Conservation (phyloP, 1,140 invertebrate species). For the Himalopsyche phryganea region DNA sequence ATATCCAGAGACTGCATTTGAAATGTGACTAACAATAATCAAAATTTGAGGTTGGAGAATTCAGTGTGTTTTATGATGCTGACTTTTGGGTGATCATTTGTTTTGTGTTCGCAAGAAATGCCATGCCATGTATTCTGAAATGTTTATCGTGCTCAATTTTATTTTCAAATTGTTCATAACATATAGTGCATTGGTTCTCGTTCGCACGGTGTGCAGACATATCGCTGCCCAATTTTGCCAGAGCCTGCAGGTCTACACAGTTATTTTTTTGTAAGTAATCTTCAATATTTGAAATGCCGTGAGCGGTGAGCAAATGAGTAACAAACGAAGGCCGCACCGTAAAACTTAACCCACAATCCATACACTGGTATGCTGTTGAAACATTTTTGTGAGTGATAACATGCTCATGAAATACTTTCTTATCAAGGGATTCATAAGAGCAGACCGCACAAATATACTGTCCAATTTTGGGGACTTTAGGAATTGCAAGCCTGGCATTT, state of each 20-base stretch:
- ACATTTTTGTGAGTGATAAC: conserved; percentile 55
- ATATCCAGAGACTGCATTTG: too few relatives aligned
- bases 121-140: conserved; percentile 65
- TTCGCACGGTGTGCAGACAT: conserved; percentile 38
- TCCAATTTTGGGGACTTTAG: conserved; percentile 17
- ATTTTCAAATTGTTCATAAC: conserved; percentile 58
- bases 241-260: conserved; percentile 52
- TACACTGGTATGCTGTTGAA: conserved; percentile 59
- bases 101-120: conserved; percentile 56
- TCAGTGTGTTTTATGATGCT: too few relatives aligned
- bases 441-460: conserved; percentile 23
- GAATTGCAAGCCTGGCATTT: conserved; percentile 19
- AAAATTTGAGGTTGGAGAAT: too few relatives aligned
- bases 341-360: conserved; percentile 67
- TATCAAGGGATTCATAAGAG: conserved; percentile 55
- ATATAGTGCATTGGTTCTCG: conserved; percentile 65
- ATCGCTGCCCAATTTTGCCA: conserved; percentile 42
- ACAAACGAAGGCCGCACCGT: conserved; percentile 60
- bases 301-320: conserved; percentile 61
- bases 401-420: conserved; percentile 51
- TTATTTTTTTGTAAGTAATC: conserved; percentile 57
- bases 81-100: not conserved
- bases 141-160: conserved; percentile 57
- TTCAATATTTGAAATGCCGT: conserved; percentile 56
- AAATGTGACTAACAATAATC: too few relatives aligned